Evolutionary conservation across 2,888 invertebrate genomes (phyloP), one percentile per base, ranked within the genome.

Genomic region (Monopis laevigella): DNA sequence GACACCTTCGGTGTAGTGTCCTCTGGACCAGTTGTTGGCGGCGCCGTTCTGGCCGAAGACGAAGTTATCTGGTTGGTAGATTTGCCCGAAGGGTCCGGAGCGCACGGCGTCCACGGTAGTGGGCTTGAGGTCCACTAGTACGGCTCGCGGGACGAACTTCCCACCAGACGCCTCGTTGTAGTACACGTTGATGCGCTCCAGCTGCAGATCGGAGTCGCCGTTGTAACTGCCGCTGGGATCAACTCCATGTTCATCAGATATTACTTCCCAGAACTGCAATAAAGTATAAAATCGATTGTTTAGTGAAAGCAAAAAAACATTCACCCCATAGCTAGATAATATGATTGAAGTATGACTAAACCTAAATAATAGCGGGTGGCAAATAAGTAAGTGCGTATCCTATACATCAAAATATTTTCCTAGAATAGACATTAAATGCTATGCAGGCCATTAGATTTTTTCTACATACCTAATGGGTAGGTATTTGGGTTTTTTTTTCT

Each of bases 1-100:
- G 42, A 86, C 93, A n/a, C 95, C 95, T 73, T 95, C 95, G 13
- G 95, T 95, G 73, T 95, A 95, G 59, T 95, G 93, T n/a, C 96
- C 82, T 46, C 72, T 58, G n/a, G 81, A 74, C 81, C 81, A 81
- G 62, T 82, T 81, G 51, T 81, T 80, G 11, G 68, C 73, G 28
- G 73, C 81, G 14, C 78, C 59, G 34, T 64, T 65, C 42, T 74
- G 71, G 5, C 88, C 90, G 53, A 92, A 93, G 2, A 94, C 92
- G 63, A 92, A 94, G 74, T 93, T 95, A 66, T 94, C 93, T 7
- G 94, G 94, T 41, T 93, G 84, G 82, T 90, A 94, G 40, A 94
- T 84, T 59, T 89, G 88, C 3, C 94, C 94, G 64, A 90, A 93
- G 18, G 89, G 86, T 8, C 93, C 93, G 2, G 92, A 91, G 40